These are phyloP conservation scores for Lasius fuliginosus DNA, from an alignment of 2,888 invertebrate species.

Conservation along the genomic window DNA sequence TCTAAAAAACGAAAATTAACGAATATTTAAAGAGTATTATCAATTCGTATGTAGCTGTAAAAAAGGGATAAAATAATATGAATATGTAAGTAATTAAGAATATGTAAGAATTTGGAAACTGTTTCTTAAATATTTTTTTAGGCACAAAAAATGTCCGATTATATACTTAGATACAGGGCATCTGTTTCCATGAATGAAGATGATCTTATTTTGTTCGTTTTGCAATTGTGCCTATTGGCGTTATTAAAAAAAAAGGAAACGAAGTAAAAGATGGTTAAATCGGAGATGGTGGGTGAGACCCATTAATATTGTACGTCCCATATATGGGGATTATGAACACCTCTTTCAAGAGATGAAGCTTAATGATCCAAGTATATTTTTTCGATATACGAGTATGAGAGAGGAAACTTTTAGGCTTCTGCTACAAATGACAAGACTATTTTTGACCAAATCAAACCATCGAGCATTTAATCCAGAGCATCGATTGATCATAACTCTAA, in stretches of 20 bases:
- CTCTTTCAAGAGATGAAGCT: not conserved
- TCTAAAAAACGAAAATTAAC: no score
- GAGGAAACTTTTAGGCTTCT: not conserved
- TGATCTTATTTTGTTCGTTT: not conserved
- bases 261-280: constrained; percentile 13
- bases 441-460: not conserved
- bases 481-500: not conserved
- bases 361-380: constrained; percentile 11
- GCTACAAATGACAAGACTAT: not conserved
- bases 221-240: not conserved
- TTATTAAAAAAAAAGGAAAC: constrained; percentile 1
- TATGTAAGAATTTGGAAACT: no score
- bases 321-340: not conserved
- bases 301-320: not conserved
- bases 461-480: constrained; percentile 20
- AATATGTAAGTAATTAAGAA: no score
- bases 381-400: constrained; percentile 16
- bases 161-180: no score
- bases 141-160: no score
- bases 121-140: no score
- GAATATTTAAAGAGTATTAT: no score
- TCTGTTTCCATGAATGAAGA: not conserved
- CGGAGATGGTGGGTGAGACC: constrained; percentile 14
- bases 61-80: no score
- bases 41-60: no score